Base-by-base conservation (phyloP, 2,888 invertebrate species). In the Villa cingulata region DNA sequence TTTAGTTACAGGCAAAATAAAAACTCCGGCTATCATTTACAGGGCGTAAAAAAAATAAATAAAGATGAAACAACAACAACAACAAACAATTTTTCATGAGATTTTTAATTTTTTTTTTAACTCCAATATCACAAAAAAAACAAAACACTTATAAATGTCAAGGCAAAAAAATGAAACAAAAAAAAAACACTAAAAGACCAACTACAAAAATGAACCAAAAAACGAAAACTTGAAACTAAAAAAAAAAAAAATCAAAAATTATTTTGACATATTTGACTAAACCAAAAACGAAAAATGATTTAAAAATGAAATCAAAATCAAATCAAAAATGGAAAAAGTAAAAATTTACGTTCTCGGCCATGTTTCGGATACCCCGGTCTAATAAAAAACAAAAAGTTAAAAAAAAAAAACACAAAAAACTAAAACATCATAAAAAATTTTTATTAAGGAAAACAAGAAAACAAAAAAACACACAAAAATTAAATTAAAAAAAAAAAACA, bases 291-390 rank as follows among this genome's bases (percentile, higher is more conserved):
- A 48, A 55, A 42, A 36, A n/a, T n/a, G n/a, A n/a, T n/a, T n/a
- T 43, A 41, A 15, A 32, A n/a, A 42, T 39, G 39, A 19, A 32
- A 38, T 43, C 37, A 29, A 40, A 43, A 34, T 32, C 45, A 41
- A 50, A 46, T 43, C 48, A 52, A 54, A 54, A 52, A 53, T 48
- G 51, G 39, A 51, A n/a, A 50, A 53, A 53, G 53, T 55, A 59
- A 53, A 55, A 56, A 37, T 46, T 41, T n/a, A 34, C 36, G 41
- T 41, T 63, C 62, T 63, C 58, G 65, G 62, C 62, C 67, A 69
- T 64, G 67, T 74, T 74, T 74, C 71, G 74, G 74, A 63, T 72
- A 71, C 71, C 29, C 72, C 72, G 72, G 72, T 72, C 70, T 72
- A 69, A 72, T 70, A 37, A 50, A 39, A 50, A 46, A 45, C 50